Evolutionary conservation across 2,797 vertebrate species (phyloP).

Genomic region (Podarcis siculus): DNA sequence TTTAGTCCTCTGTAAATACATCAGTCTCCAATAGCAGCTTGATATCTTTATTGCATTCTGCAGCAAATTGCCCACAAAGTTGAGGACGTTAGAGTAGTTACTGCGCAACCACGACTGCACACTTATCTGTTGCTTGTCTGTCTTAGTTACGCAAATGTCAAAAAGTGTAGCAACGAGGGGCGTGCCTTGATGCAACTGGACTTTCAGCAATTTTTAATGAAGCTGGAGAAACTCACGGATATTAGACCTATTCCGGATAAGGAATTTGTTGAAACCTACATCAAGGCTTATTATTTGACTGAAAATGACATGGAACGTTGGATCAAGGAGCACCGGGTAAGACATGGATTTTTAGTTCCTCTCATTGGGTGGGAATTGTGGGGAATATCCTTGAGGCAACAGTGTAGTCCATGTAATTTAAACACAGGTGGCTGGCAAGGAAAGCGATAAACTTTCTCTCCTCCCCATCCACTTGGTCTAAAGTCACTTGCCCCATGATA

Average conservation of each 20-base stretch:
- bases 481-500: no score
- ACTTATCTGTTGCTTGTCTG: slow-evolving; percentile 35
- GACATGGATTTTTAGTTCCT: slow-evolving; percentile 36
- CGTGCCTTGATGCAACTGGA: slow-evolving; percentile 98
- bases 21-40: background rate
- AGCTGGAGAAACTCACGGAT: slow-evolving; percentile 97
- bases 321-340: slow-evolving; percentile 97
- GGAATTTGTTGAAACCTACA: slow-evolving; percentile 99
- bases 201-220: slow-evolving; percentile 99
- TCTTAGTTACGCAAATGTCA: slow-evolving; percentile 95
- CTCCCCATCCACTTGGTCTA: no score
- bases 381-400: background rate
- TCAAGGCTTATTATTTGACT: slow-evolving; percentile 98
- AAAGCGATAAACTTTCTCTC: no score
- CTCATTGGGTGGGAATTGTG: background rate
- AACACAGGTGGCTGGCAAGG: no score
- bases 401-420: background rate
- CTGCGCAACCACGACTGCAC: background rate
- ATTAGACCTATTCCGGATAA: slow-evolving; percentile 98
- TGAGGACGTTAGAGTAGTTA: background rate
- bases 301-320: slow-evolving; percentile 99
- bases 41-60: background rate
- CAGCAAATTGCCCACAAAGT: background rate
- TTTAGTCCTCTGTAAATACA: background rate
- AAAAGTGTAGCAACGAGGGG: slow-evolving; percentile 98